phyloP scores from a whole-genome alignment of 2,888 invertebrate species.

The Leptopilina syphax region DNA sequence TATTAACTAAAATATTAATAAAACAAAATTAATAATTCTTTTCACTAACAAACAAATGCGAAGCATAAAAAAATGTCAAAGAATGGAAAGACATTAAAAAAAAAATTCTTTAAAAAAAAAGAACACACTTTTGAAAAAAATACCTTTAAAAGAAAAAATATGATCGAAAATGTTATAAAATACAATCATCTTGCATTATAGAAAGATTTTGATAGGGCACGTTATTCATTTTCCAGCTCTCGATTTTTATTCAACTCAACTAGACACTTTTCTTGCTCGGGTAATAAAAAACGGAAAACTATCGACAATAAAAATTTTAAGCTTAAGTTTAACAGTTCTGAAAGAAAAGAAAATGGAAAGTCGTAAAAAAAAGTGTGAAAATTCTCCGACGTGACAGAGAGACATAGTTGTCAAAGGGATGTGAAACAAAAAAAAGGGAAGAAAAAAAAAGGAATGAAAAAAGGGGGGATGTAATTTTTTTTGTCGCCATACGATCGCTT shows the following conservation, averaged over 20 bases:
- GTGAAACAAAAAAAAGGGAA: neutral
- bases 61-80: no score
- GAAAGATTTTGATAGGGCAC: slow-evolving; percentile 5
- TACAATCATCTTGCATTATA: slow-evolving; percentile 1
- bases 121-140: neutral
- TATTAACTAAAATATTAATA: no score
- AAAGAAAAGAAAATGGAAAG: slow-evolving; percentile 12
- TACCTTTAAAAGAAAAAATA: neutral
- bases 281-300: slow-evolving; percentile 17
- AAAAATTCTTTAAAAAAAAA: neutral
- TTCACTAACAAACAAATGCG: no score
- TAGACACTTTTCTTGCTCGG: slow-evolving; percentile 10
- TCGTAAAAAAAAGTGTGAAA: slow-evolving; percentile 24
- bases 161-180: slow-evolving; percentile 9
- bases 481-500: neutral
- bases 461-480: slow-evolving; percentile 1
- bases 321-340: slow-evolving; percentile 15
- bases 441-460: no score
- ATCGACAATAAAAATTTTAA: slow-evolving; percentile 19
- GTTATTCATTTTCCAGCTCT: slow-evolving; percentile 2
- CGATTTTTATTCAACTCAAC: slow-evolving; percentile 12
- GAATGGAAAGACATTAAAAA: no score
- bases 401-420: slow-evolving; percentile 3
- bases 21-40: no score
- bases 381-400: slow-evolving; percentile 3